Percentiles rank a stretch among this genome's conserved stretches.
phyloP scores from a whole-genome alignment of 1,140 invertebrate genomes.

The Antheraea pernyi region DNA sequence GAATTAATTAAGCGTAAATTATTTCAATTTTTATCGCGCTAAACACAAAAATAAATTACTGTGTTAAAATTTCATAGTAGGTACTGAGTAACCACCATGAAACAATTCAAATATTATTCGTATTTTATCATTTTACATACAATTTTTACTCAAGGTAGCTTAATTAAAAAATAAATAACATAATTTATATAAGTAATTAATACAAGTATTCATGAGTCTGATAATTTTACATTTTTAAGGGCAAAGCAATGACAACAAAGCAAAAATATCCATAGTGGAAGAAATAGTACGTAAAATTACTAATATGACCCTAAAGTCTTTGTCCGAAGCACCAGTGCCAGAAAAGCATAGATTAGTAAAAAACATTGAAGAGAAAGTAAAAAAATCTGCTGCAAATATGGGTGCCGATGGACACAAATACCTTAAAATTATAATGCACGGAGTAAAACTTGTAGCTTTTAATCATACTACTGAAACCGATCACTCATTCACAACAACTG shows the following conservation, averaged over 20 bases:
- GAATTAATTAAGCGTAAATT: neutral
- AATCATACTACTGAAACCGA: slow-evolving; percentile 2
- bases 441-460: slow-evolving; percentile 30
- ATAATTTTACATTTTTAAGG: slow-evolving; percentile 1
- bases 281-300: slow-evolving; percentile 43
- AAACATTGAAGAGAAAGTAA: slow-evolving; percentile 39
- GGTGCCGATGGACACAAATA: slow-evolving; percentile 33
- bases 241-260: slow-evolving; percentile 9
- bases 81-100: neutral
- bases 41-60: neutral
- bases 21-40: neutral
- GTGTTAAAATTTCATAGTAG: neutral
- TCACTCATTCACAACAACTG: neutral
- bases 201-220: neutral
- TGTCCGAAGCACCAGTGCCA: slow-evolving; percentile 16
- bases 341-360: slow-evolving; percentile 29
- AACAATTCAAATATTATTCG: neutral
- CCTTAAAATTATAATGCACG: slow-evolving; percentile 37
- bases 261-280: slow-evolving; percentile 16
- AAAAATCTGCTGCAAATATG: slow-evolving; percentile 25
- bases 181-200: neutral
- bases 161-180: neutral
- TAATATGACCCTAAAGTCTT: slow-evolving; percentile 31
- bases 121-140: neutral
- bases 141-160: neutral